Percentiles rank a stretch among this genome's conserved stretches.
Evolutionary conservation across 2,888 invertebrate species (phyloP).

Genomic region (Spilarctia lutea): DNA sequence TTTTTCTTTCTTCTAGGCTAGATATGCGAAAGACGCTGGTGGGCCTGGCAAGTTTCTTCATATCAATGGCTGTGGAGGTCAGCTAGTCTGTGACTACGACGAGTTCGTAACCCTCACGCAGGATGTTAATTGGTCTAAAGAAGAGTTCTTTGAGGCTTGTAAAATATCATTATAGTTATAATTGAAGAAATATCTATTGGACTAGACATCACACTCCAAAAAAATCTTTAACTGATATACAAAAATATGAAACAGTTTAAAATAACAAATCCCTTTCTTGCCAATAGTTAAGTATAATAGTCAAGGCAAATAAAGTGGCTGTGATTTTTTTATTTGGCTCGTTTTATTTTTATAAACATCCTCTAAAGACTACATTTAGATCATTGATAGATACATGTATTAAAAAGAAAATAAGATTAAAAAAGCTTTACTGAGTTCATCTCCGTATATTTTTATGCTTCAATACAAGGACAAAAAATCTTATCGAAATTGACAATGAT

Average conservation of each 20-base stretch:
- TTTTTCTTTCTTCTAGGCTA: constrained; percentile 69
- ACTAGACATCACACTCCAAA: neutral
- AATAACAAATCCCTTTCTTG: neutral
- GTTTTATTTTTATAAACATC: constrained; percentile 25
- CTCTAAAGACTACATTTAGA: neutral
- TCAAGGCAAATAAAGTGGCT: constrained; percentile 65
- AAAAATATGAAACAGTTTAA: neutral
- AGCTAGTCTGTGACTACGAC: constrained; percentile 79
- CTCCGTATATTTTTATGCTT: no score
- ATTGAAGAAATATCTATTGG: neutral
- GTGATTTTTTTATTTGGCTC: constrained; percentile 57
- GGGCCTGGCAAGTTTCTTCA: constrained; percentile 68
- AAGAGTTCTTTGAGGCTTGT: constrained; percentile 61
- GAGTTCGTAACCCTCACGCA: constrained; percentile 75
- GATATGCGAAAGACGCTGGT: constrained; percentile 78
- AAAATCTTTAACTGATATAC: neutral
- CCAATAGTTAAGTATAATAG: constrained; percentile 24
- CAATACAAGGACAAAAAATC: neutral
- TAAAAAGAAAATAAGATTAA: neutral
- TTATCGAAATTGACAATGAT: no score
- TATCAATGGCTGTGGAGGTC: constrained; percentile 78
- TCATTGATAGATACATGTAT: neutral
- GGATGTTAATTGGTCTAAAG: constrained; percentile 59
- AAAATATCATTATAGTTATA: constrained; percentile 38
- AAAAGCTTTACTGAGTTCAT: neutral